Evolutionary conservation across 2,888 invertebrate species (phyloP).

Genomic region (Colletes collaris): DNA sequence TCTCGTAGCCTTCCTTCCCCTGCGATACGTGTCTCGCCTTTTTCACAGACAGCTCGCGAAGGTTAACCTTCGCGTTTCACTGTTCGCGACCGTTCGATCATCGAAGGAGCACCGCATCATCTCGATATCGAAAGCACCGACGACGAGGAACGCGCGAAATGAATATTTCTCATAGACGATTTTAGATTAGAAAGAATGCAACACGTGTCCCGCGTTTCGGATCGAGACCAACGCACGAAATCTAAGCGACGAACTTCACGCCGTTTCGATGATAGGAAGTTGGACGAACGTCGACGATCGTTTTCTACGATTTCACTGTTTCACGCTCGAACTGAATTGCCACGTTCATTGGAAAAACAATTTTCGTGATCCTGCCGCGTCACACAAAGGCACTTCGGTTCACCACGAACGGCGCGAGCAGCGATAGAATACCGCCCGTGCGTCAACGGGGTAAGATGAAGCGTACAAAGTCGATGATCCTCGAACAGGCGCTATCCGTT

Average conservation of each 20-base stretch:
- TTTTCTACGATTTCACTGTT: too few relatives aligned
- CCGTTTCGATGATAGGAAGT: background rate
- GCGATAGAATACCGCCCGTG: background rate
- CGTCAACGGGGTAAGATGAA: constrained; percentile 8
- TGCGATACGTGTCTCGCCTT: background rate
- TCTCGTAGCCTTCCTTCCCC: background rate
- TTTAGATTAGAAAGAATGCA: background rate
- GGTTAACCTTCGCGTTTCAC: constrained; percentile 7
- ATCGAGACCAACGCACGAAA: constrained; percentile 10
- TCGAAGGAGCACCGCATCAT: constrained; percentile 36
- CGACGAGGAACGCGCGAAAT: background rate
- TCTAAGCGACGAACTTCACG: constrained; percentile 15
- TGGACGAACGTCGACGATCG: too few relatives aligned
- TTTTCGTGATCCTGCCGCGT: background rate
- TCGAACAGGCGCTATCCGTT: constrained; percentile 33
- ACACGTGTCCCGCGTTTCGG: constrained; percentile 1
- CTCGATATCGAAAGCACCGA: constrained; percentile 25
- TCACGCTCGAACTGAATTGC: background rate
- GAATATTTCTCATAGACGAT: too few relatives aligned
- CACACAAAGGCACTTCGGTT: constrained; percentile 6
- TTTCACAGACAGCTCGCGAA: too few relatives aligned
- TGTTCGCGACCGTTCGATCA: constrained; percentile 38
- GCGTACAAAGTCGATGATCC: constrained; percentile 18
- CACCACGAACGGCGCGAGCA: background rate
- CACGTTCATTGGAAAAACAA: background rate